Base-by-base conservation (phyloP, 2,113 vertebrate species). In the Sebastes schlegelii region DNA sequence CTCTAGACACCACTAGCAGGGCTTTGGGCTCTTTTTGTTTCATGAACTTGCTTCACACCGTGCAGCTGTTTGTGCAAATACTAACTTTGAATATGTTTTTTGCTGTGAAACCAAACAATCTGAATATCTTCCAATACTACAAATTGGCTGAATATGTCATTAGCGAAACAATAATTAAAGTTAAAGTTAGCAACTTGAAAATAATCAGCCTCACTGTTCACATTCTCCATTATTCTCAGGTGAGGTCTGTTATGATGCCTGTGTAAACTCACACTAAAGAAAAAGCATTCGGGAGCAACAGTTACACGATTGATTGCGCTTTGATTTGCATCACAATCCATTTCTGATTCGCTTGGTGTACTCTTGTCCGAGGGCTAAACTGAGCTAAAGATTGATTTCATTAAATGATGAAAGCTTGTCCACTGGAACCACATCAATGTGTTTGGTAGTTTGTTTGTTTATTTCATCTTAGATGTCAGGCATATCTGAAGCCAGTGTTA, bases 381-480 rank as follows among this genome's bases (percentile, higher is more conserved):
- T 67, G 14, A 19, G n/a, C 45, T 57, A 13, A 57, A 57, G 16
- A 73, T 10, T 72, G 79, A 78, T 86, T 78, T 82, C 16, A 74
- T 82, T 82, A 86, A 86, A 34, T 74, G 74, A 82, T 82, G 74
- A 82, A 82, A 78, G 69, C 12, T 10, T n/a, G 49, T 19, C 19
- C 43, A 65, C 61, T 77, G 61, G 43, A 21, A 51, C 21, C 42
- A 55, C 78, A 52, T 74, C 62, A 58, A 3, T 42, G 9, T 17
- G 74, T 77, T 73, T 72, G 21, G 23, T 26, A 10, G 19, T 77
- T 80, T 61, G n/a, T 65, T 71, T 34, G 34, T 34, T 34, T 34
- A 34, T 34, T 72, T 79, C 9, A 54, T 55, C 4, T 66, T 6
- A 65, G 65, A 80, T 67, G 52, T 65, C 61, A 81, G 2, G 5